Base-by-base conservation (phyloP, 92 coral and sea anemone genomes). In the Epizoanthus scotinus region DNA sequence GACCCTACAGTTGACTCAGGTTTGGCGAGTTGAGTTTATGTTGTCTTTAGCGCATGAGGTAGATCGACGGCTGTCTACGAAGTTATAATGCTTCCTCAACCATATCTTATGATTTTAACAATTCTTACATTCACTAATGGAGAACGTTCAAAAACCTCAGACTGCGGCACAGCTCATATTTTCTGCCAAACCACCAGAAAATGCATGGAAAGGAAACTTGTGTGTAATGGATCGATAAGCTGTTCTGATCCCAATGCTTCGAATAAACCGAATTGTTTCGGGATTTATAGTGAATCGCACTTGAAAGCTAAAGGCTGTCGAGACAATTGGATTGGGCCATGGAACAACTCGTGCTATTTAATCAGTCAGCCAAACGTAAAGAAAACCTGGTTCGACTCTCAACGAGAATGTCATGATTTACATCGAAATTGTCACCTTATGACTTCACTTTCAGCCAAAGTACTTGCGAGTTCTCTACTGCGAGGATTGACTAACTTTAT, bases 311-410 rank as follows among this genome's bases (percentile, higher is more conserved):
- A 21, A 59, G 56, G 21, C 25, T 75, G 81, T 20, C 81, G 57
- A 17, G 36, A 59, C 54, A 75, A 75, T 5, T 75, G 81, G 81
- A 28, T 75, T 8, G 68, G 81, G 17, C 81, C 81, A 59, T 24
- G 55, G 66, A 58, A 75, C 20, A 63, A 67, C 42, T 75, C 49
- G 24, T 75, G 81, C 19, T 75, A 58, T 75, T 75, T 75, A 21
- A 12, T 75, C 15, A 50, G 53, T 18, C 52, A 47, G 52, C 67
- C 67, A 59, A 22, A 59, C 10, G 2, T 75, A 25, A 75, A 34
- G 40, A 75, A 75, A 75, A 59, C 81, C 18, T 75, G 81, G 81
- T 59, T 75, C 47, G 57, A 60, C 7, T 66, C 81, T 38, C 38
- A 21, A 2, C 31, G 47, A 24, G 53, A 75, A 59, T 75, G 81